A percentile compares a stretch with the other conserved stretches of the same genome.
These are phyloP conservation scores for Tautogolabrus adspersus DNA, from an alignment of 2,113 vertebrate genomes.

Conservation along the genomic window DNA sequence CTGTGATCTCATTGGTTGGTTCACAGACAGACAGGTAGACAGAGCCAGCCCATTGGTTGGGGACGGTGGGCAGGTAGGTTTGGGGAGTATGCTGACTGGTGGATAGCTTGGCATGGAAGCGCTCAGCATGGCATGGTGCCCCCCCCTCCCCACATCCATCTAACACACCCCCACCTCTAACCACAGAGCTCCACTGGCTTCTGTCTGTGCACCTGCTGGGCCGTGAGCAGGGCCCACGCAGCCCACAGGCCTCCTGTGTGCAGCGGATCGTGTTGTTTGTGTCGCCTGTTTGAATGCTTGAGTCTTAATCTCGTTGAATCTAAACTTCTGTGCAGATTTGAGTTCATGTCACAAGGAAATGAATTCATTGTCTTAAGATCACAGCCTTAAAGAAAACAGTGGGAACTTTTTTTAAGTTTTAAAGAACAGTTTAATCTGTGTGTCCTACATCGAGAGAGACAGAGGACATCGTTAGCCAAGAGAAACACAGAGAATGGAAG, in stretches of 20 bases:
- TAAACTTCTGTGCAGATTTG: background rate
- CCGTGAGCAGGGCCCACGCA: background rate
- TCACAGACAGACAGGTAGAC: constrained; percentile 85
- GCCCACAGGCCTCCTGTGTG: constrained; percentile 2
- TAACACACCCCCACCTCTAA: constrained; percentile 36
- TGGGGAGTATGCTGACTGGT: constrained; percentile 67
- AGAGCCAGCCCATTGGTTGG: constrained; percentile 79
- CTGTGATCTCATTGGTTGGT: constrained; percentile 84
- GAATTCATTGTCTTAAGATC: background rate
- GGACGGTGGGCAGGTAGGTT: constrained; percentile 85
- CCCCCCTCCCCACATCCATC: constrained; percentile 22
- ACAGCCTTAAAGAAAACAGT: background rate
- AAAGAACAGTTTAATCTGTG: background rate
- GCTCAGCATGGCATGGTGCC: constrained; percentile 82
- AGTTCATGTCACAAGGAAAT: constrained; percentile 39
- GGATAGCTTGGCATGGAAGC: constrained; percentile 78
- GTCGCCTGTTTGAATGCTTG: constrained; percentile 16
- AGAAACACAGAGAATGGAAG: background rate
- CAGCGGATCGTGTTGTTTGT: background rate
- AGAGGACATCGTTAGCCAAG: background rate
- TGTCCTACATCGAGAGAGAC: too few species aligned
- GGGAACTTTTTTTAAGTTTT: too few species aligned
- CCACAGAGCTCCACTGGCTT: constrained; percentile 20
- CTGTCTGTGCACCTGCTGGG: background rate
- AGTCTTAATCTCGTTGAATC: background rate